phyloP scores from a whole-genome alignment of 2,888 invertebrate species.

The Cerastoderma edule region DNA sequence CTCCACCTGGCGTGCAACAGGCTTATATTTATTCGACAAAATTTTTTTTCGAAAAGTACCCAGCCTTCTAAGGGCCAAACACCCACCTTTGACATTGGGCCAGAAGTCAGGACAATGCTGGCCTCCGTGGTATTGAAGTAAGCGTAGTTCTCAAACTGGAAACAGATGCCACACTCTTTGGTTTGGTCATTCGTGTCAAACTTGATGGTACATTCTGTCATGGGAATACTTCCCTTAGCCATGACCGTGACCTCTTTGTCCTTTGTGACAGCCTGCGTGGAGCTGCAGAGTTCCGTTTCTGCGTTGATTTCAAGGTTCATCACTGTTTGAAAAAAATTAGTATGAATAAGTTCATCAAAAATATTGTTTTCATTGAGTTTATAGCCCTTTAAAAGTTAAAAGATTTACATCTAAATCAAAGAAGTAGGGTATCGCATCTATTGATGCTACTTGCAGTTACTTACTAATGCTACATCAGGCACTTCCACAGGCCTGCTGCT shows the following conservation, averaged over 20 bases:
- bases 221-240: conserved; percentile 28
- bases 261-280: not conserved
- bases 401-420: no score
- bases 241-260: conserved; percentile 23
- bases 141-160: conserved; percentile 38
- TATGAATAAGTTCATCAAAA: not conserved
- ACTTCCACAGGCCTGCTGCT: no score
- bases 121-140: conserved; percentile 32
- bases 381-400: no score
- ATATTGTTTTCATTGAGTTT: no score
- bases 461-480: no score
- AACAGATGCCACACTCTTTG: conserved; percentile 36
- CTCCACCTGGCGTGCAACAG: not conserved
- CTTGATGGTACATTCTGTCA: conserved; percentile 18
- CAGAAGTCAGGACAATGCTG: conserved; percentile 2
- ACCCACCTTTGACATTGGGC: not conserved
- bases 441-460: no score
- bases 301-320: conserved; percentile 16
- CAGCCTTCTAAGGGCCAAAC: not conserved
- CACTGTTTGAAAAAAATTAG: not conserved
- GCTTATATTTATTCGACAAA: not conserved
- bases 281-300: conserved; percentile 22
- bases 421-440: no score
- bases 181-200: conserved; percentile 6
- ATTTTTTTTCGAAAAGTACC: not conserved